Evolutionary conservation across 2,888 invertebrate genomes (phyloP).

Genomic region (Apodemia zela): DNA sequence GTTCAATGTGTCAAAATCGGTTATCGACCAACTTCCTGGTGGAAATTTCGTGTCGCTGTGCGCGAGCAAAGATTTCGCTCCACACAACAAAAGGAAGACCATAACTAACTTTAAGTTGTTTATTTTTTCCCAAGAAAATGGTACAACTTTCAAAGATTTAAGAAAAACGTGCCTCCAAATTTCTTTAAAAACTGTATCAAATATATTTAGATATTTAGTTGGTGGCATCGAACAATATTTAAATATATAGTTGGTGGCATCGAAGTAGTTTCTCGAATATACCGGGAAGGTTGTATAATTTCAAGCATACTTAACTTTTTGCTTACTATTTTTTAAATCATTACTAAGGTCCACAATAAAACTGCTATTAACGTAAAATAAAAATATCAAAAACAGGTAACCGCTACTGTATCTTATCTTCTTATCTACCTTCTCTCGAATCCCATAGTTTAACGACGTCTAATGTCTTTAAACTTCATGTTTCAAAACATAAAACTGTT

Average conservation of each 20-base stretch:
- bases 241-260: neutral
- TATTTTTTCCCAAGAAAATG: no score
- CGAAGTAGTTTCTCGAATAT: neutral
- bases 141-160: no score
- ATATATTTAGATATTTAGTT: no score
- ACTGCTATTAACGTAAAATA: conserved; percentile 1
- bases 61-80: no score
- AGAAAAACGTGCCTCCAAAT: no score
- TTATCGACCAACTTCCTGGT: no score
- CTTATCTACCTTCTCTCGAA: neutral
- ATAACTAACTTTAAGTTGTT: no score
- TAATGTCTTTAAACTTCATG: neutral
- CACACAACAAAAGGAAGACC: no score
- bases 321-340: neutral
- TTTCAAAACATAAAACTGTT: conserved; percentile 2
- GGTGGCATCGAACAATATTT: neutral
- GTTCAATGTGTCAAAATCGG: no score
- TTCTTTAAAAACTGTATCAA: no score
- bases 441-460: conserved; percentile 3
- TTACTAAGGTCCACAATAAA: neutral
- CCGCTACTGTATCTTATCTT: conserved; percentile 12
- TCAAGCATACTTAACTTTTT: neutral
- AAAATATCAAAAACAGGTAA: conserved; percentile 9
- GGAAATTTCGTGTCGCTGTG: no score
- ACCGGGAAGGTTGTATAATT: neutral